Percentiles rank a stretch among this genome's conserved stretches.
Evolutionary conservation across 2,113 vertebrate species (phyloP).

Genomic region (Promerops cafer): DNA sequence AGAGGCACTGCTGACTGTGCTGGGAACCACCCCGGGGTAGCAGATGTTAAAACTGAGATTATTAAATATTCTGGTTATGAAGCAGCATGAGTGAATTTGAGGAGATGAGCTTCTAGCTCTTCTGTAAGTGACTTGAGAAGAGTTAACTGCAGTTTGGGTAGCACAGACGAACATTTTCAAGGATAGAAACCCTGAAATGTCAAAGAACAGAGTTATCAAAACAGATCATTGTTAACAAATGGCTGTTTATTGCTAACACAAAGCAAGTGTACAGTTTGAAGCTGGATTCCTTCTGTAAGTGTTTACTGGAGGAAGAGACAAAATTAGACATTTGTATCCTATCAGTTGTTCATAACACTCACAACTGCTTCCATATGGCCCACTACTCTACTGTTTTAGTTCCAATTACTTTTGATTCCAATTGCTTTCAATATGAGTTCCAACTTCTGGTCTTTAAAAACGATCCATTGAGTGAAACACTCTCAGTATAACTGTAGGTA

Average conservation of each 20-base stretch:
- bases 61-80: background rate
- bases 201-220: conserved; percentile 56
- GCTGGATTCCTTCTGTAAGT: conserved; percentile 30
- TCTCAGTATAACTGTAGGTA: background rate
- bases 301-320: conserved; percentile 48
- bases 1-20: background rate
- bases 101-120: background rate
- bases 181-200: conserved; percentile 43
- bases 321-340: conserved; percentile 41
- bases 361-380: conserved; percentile 34
- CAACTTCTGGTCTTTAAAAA: background rate
- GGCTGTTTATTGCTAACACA: conserved; percentile 56
- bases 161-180: conserved; percentile 11
- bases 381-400: background rate
- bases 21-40: background rate
- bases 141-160: conserved; percentile 32
- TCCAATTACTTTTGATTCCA: background rate
- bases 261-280: conserved; percentile 33
- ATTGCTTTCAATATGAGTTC: background rate
- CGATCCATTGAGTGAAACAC: background rate
- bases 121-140: background rate
- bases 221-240: conserved; percentile 59
- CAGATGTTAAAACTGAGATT: background rate
- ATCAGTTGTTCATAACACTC: conserved; percentile 24
- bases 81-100: background rate